phyloP scores from a whole-genome alignment of 1,140 invertebrate genomes.

The Sminthurides bifidus region DNA sequence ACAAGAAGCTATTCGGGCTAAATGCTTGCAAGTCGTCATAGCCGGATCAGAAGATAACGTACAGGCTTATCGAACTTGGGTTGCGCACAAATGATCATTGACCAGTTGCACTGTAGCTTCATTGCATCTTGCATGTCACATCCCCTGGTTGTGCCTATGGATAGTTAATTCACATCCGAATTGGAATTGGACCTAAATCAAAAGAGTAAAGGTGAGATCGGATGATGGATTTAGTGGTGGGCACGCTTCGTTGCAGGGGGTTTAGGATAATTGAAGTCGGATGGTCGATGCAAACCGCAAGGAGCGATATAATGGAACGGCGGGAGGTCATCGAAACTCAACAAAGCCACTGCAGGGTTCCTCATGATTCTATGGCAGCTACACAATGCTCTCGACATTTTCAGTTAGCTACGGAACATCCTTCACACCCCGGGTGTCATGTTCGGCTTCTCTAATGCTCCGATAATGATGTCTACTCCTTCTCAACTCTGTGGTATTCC shows the following conservation, averaged over 20 bases:
- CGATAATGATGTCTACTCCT: conserved; percentile 34
- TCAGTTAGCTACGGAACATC: conserved; percentile 22
- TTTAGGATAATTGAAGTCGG: conserved; percentile 13
- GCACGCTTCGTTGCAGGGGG: conserved; percentile 11
- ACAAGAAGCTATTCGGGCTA: too few species aligned
- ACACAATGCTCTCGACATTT: conserved; percentile 23
- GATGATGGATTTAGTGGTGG: conserved; percentile 12
- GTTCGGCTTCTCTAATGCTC: conserved; percentile 17
- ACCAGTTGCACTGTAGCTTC: too few species aligned
- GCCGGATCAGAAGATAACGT: too few species aligned
- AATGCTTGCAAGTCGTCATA: too few species aligned
- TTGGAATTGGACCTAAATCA: too few species aligned
- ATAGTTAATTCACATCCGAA: too few species aligned
- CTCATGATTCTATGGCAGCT: conserved; percentile 22
- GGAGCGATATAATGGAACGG: conserved; percentile 20
- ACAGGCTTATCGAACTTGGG: too few species aligned
- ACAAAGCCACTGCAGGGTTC: conserved; percentile 17
- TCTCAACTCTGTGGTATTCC: conserved; percentile 49
- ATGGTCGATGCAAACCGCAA: conserved; percentile 21
- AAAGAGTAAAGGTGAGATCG: conserved; percentile 1
- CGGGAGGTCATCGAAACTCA: conserved; percentile 14
- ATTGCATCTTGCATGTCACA: too few species aligned
- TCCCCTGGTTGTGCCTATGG: too few species aligned
- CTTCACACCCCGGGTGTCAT: conserved; percentile 26
- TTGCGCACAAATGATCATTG: too few species aligned